Base-by-base conservation (phyloP, 2,888 invertebrate species). In the Parasteatoda lunata region DNA sequence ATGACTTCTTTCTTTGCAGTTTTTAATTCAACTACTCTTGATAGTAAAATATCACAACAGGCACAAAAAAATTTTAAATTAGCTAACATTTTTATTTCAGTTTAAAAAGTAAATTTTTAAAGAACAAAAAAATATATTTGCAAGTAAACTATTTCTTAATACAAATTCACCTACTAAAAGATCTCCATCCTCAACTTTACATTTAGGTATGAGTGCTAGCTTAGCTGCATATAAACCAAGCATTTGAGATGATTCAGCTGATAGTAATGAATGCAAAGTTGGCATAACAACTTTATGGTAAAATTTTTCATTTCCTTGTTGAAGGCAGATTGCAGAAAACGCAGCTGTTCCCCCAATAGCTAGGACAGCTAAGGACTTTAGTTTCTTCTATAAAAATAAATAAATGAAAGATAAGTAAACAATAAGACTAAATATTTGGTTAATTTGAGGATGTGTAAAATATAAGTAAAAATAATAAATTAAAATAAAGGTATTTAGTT, bases 241-340 rank as follows among this genome's bases (percentile, higher is more conserved):
- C 89, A 94, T 94, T 91, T 98, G 98, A 1, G 97, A 95, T 75
- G 93, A 93, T 93, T 98, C 98, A 0, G 98, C 96, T 90, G 95
- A 95, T 8, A 97, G 90, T 11, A 93, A 91, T 89, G 89, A 89
- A 64, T 94, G 95, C 49, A 95, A 93, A 0, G 94, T 64, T 0
- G 97, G 97, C 93, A 96, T 95, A 2, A 96, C 91, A 85, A 95
- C 91, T 86, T 95, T 93, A 77, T 94, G 93, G 92, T 97, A 97
- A 92, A 97, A 97, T 89, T 94, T 94, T 91, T 95, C 95, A 91
- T 97, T 95, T 89, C 95, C 95, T 90, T 94, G 94, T 91, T 95
- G 95, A 69, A 95, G 92, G 90, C 94, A 95, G 84, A 96, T 92
- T 0, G 94, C 95, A 84, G 94, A 93, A 91, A 96, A 96, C 1